Evolutionary conservation across 2,113 vertebrate species (phyloP), one percentile per base, ranked within the genome.

Genomic region (Tautogolabrus adspersus): DNA sequence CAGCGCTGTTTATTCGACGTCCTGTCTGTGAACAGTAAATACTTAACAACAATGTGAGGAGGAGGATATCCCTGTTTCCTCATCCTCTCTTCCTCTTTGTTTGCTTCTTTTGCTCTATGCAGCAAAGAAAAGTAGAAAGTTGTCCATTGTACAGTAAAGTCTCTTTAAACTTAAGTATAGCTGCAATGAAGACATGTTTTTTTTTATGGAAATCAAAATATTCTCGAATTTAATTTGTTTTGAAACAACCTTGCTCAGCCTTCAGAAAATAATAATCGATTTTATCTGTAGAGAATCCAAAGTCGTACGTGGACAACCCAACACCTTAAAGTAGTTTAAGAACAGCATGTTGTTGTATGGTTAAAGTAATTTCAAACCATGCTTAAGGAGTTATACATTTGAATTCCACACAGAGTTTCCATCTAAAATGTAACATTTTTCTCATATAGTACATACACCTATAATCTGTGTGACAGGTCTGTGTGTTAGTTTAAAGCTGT

Each of bases 1-100:
- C 26, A 15, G 42, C 30, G 65, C 37, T 5, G 64, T 60, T 84
- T 83, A 75, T 66, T 46, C 10, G 30, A 66, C 42, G 46, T 87
- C 74, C 77, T 85, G 79, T 46, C 62, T 67, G 57, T 23, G 15
- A 60, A 23, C 3, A 11, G 58, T 51, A 22, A 55, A 62, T 10
- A 60, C 26, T 58, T 66, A 1, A 61, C 52, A 57, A 76, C 74
- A 73, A 49, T 66, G 63, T 42, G 42, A 63, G 55, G 51, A 72
- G 75, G 66, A 79, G 77, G 76, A 81, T 72, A 54, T 85, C 81
- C 61, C 18, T 58, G 30, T 64, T 60, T 61, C 54, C 52, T 8
- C 60, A 30, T 70, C 59, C 67, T 75, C 66, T 58, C 57, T 49
- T 54, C 11, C 64, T n/a, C 40, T 46, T 26, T 65, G 78, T 81